Evolutionary conservation across 2,888 invertebrate species (phyloP).

Genomic region (Phrixothrix hirtus): DNA sequence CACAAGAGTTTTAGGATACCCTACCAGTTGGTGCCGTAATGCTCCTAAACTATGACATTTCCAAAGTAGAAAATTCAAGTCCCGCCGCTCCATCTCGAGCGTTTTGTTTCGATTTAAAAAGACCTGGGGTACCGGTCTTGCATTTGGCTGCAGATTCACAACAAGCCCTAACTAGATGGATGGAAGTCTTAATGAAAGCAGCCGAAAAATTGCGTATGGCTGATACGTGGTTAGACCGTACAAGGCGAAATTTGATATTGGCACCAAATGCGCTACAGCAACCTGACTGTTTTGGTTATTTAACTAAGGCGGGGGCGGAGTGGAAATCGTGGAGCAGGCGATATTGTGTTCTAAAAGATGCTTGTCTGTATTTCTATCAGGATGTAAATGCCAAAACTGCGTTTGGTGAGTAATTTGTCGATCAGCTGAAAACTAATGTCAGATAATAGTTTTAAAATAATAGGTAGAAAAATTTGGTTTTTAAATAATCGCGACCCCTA

Average conservation of each 20-base stretch:
- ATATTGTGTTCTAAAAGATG: conserved; percentile 94
- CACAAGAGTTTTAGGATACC: conserved; percentile 64
- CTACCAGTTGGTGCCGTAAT: conserved; percentile 90
- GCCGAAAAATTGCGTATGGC: conserved; percentile 61
- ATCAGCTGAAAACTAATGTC: not conserved
- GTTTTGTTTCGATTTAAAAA: conserved; percentile 66
- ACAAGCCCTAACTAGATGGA: conserved; percentile 75
- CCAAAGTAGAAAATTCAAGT: conserved; percentile 62
- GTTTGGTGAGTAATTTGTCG: conserved; percentile 66
- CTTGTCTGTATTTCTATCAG: conserved; percentile 91
- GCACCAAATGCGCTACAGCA: conserved; percentile 78
- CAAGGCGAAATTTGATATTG: conserved; percentile 78
- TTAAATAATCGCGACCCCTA: no score
- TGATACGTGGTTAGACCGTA: conserved; percentile 74
- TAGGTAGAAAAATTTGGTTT: no score
- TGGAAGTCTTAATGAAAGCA: conserved; percentile 75
- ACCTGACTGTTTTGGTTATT: conserved; percentile 92
- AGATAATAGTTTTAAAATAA: no score
- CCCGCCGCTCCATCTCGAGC: conserved; percentile 68
- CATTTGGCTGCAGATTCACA: conserved; percentile 81
- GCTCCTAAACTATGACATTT: conserved; percentile 79
- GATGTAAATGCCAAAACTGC: conserved; percentile 86
- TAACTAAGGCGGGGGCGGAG: conserved; percentile 82
- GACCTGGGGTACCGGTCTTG: conserved; percentile 71
- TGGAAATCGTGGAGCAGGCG: conserved; percentile 90